Evolutionary conservation across 37 sponge, comb jelly and placozoan species (phyloP).

Genomic region (Theonella swinhoei): DNA sequence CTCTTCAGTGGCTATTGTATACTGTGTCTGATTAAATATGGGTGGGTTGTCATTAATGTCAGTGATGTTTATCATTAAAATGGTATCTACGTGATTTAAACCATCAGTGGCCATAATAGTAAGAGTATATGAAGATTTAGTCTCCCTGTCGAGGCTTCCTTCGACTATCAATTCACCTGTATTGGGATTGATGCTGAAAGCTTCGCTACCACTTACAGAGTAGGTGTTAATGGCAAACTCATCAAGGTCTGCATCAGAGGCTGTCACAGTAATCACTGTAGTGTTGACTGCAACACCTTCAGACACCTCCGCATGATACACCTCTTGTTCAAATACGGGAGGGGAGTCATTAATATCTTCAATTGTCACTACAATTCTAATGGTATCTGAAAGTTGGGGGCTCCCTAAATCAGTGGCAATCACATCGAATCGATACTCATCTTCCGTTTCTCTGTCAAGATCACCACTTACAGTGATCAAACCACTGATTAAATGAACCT

Average conservation of each 20-base stretch:
- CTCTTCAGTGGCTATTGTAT: slow-evolving; percentile 25
- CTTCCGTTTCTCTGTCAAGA: slow-evolving; percentile 12
- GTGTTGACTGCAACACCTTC: slow-evolving; percentile 25
- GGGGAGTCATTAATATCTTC: slow-evolving; percentile 55
- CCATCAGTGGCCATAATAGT: slow-evolving; percentile 60
- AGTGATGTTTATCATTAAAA: slow-evolving; percentile 34
- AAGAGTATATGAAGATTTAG: slow-evolving; percentile 18
- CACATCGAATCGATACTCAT: slow-evolving; percentile 36
- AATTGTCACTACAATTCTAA: slow-evolving; percentile 21
- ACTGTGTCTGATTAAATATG: slow-evolving; percentile 30
- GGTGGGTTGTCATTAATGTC: slow-evolving; percentile 76
- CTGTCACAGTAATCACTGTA: slow-evolving; percentile 20
- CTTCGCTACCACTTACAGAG: slow-evolving; percentile 23
- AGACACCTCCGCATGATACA: slow-evolving; percentile 8
- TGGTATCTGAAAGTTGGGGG: slow-evolving; percentile 30
- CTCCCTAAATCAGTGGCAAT: slow-evolving; percentile 57
- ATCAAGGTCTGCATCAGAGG: slow-evolving; percentile 44
- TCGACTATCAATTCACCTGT: slow-evolving; percentile 24
- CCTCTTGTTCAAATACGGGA: slow-evolving; percentile 32
- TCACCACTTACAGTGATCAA: not conserved
- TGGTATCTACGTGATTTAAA: not conserved
- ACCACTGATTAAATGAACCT: slow-evolving; percentile 1
- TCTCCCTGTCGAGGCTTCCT: slow-evolving; percentile 49
- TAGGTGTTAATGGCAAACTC: not conserved
- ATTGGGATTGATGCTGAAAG: slow-evolving; percentile 27